Evolutionary conservation across 2,113 vertebrate species (phyloP), one percentile per base, ranked within the genome.

Genomic region (Hypanus sabinus): DNA sequence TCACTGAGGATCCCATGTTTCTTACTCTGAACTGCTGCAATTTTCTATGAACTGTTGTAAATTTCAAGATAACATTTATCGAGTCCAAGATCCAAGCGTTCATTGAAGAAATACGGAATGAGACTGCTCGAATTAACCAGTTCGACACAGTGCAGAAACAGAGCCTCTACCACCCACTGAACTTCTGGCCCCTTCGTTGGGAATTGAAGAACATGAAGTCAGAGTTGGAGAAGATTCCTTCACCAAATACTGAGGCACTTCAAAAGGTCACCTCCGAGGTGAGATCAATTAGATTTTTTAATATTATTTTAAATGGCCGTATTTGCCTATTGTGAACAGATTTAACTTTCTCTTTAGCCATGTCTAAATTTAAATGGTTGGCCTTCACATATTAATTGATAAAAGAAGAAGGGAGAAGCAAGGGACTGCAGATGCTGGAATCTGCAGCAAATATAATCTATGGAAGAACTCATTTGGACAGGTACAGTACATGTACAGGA

Each of bases 211-310:
- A 95, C 38, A 95, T 97, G 33, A 95, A 96, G 83, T 27, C 71
- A 1, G 94, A 18, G 55, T 5, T 95, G 30, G 96, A 96, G 94
- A 57, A 36, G 3, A 57, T 60, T 30, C 16, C 70, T 55, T 70
- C 36, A 46, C 14, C 85, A 68, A 87, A 94, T 95, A 92, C 38
- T 73, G 2, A 94, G 95, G 68, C 95, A 85, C 96, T 96, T 5
- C 46, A 85, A 38, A 95, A 94, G 18, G 95, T 97, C 8, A 94
- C 94, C 60, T 94, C 94, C 83, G 96, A 97, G 96, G 96, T 97
- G 94, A 77, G 91, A 55, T 73, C 5, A 73, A 93, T 30, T 55
- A 22, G 11, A 73, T 73, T 71, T 93, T 46, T 27, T 93, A 55
- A 55, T 16, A 24, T 93, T 93, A 73, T 73, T 93, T 73, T 55